Evolutionary conservation across 2,113 vertebrate genomes (phyloP), one percentile per base, ranked within the genome.

Genomic region (Hippocampus abdominalis): DNA sequence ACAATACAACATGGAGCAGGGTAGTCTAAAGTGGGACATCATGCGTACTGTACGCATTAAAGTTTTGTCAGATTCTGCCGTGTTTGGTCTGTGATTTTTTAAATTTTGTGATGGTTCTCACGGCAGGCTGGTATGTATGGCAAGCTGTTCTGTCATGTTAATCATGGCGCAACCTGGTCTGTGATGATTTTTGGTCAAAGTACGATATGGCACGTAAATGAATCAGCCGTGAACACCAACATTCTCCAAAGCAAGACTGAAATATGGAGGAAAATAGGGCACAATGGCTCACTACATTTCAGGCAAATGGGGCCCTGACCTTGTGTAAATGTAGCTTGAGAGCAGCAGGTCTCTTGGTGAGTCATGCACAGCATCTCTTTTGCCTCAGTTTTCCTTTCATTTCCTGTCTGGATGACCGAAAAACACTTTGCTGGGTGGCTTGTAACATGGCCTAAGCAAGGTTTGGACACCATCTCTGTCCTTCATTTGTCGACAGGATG

Each of bases 341-440:
- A 64, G 23, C 71, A 76, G 73, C 71, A 77, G 70, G 73, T 80
- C 80, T 78, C 74, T 70, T 40, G 70, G 82, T 85, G 84, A 89
- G 69, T 89, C 87, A 83, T 77, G 69, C 76, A 73, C 77, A 76
- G 59, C 76, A 70, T 61, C 75, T 46, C 27, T 75, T 89, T 88
- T 78, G 84, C 79, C 84, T 81, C 72, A 74, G 57, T 84, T 87
- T 80, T 77, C 82, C 70, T 82, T 85, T 85, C 77, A 86, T 87
- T 89, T 88, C 88, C 87, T 88, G 78, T 78, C 77, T 76, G 76
- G 73, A 81, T 77, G 80, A 87, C 79, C 80, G 76, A 77, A 76
- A 36, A 77, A 68, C 81, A 77, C 80, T 77, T 77, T 72, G 73
- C 74, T 74, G 78, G 66, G 54, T 64, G 61, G 79, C 81, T 71